phyloP scores from a whole-genome alignment of 2,113 vertebrate genomes.

The Balaeniceps rex region DNA sequence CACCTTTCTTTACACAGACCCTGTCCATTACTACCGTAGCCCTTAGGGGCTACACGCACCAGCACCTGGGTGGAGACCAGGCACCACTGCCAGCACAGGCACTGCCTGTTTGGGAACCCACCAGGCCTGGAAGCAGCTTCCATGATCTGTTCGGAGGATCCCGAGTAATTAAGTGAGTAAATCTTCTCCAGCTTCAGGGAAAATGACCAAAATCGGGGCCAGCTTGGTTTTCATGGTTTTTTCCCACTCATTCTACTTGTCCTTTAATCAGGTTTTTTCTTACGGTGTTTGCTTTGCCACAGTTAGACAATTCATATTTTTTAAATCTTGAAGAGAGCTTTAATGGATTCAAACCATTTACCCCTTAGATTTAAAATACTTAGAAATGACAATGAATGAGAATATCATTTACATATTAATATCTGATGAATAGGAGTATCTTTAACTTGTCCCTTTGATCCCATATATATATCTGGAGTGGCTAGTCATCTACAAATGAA shows the following conservation, averaged over 20 bases:
- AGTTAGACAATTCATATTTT: background rate
- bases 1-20: background rate
- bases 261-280: background rate
- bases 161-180: background rate
- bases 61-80: background rate
- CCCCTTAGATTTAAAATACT: background rate
- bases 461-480: rapidly evolving
- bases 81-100: background rate
- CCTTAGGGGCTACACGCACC: background rate
- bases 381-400: background rate
- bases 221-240: background rate
- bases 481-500: background rate
- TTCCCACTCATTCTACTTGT: background rate
- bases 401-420: background rate
- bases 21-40: background rate
- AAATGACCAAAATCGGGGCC: background rate
- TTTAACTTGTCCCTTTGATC: background rate
- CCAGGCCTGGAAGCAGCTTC: background rate
- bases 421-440: background rate
- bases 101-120: background rate
- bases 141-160: background rate
- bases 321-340: background rate
- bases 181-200: background rate
- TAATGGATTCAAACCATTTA: background rate
- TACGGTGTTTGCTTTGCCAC: background rate